Percentiles rank a stretch among this genome's conserved stretches.
Evolutionary conservation across 1,140 invertebrate species (phyloP).

Genomic region (Sycophaga agraensis): DNA sequence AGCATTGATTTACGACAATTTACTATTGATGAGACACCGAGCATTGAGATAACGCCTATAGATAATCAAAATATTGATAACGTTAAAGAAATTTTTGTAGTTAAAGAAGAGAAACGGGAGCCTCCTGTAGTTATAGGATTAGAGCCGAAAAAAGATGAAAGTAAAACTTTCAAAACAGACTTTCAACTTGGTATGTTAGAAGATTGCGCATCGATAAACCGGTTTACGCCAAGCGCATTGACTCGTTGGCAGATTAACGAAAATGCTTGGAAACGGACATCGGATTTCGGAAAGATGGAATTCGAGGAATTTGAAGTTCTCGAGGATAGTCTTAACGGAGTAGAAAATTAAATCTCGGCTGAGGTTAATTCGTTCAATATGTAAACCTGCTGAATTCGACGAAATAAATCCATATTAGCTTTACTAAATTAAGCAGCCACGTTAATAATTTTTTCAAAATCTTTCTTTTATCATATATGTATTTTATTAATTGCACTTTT

Average conservation of each 20-base stretch:
- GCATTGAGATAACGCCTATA: slow-evolving; percentile 46
- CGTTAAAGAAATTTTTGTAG: slow-evolving; percentile 29
- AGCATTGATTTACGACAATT: slow-evolving; percentile 40
- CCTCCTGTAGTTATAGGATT: slow-evolving; percentile 50
- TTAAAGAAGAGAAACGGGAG: slow-evolving; percentile 42
- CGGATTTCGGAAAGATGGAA: slow-evolving; percentile 75
- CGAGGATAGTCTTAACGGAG: slow-evolving; percentile 64
- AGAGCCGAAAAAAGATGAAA: slow-evolving; percentile 54
- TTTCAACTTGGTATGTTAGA: slow-evolving; percentile 47
- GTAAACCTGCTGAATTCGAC: neutral
- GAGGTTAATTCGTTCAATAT: neutral
- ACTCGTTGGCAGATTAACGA: slow-evolving; percentile 53
- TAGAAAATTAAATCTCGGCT: slow-evolving; percentile 33
- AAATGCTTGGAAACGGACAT: slow-evolving; percentile 40
- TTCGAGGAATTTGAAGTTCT: slow-evolving; percentile 79
- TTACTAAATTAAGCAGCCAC: neutral
- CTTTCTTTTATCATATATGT: neutral
- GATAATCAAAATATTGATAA: slow-evolving; percentile 34
- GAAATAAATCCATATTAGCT: neutral
- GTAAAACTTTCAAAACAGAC: slow-evolving; percentile 42
- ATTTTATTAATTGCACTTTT: neutral
- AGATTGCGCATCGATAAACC: slow-evolving; percentile 36
- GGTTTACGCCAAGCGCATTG: slow-evolving; percentile 45
- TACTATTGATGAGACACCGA: slow-evolving; percentile 48
- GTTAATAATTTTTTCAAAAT: slow-evolving; percentile 3